These are phyloP conservation scores for Hypanus sabinus DNA, from an alignment of 2,113 vertebrate genomes.

Conservation along the genomic window DNA sequence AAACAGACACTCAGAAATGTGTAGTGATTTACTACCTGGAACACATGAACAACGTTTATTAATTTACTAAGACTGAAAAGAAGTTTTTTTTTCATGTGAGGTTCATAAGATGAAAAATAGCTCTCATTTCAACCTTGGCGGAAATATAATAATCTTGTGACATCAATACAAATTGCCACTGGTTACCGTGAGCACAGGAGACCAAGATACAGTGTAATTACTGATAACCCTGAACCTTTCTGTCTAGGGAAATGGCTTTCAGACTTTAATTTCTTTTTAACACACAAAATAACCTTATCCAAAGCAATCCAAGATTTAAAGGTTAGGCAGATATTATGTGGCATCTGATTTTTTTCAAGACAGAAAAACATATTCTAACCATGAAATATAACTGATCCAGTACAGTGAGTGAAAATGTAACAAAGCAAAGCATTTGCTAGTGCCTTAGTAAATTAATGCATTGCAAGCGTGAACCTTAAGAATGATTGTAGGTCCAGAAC, in stretches of 20 bases:
- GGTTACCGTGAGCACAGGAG: constrained; percentile 15
- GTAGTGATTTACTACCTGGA: background rate
- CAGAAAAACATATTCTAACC: background rate
- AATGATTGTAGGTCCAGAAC: background rate
- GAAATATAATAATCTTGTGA: constrained; percentile 28
- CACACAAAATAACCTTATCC: constrained; percentile 11
- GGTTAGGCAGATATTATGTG: background rate
- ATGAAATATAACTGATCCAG: background rate
- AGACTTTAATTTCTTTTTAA: constrained; percentile 14
- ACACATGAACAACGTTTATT: background rate
- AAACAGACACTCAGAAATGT: background rate
- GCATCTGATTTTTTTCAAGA: constrained; percentile 4
- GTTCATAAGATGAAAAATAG: constrained; percentile 15
- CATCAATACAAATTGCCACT: constrained; percentile 9
- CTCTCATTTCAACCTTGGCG: constrained; percentile 1
- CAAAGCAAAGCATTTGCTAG: background rate
- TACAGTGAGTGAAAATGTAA: background rate
- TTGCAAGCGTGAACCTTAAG: background rate
- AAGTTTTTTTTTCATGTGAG: background rate
- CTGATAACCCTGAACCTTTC: constrained; percentile 31
- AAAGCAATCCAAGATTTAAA: background rate
- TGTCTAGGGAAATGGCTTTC: background rate
- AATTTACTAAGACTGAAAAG: background rate
- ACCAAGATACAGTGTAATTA: constrained; percentile 15
- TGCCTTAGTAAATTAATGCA: background rate